Base-by-base conservation (phyloP, 1,140 invertebrate species). In the Drosophila kurseongensis region DNA sequence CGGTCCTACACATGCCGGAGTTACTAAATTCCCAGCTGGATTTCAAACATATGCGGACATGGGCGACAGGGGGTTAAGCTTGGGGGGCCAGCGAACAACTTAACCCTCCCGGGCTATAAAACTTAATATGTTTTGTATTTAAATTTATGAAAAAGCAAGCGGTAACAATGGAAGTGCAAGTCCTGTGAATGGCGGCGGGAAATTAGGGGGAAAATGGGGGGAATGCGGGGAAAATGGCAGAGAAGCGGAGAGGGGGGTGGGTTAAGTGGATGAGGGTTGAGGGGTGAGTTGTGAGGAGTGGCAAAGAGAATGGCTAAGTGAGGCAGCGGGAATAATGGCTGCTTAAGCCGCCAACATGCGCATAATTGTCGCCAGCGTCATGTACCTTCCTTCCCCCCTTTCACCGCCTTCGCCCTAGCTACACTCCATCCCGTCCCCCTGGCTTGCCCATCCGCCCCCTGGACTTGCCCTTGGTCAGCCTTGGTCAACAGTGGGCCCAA, bases 111-210 rank as follows among this genome's bases (percentile, higher is more conserved):
- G 61, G 85, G 83, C 83, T 80, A 88, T 88, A 88, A 88, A 88
- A 88, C 83, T 89, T 88, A 88, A 88, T 88, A 88, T 89, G 83
- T 88, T 88, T 88, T 83, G 83, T 88, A 88, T 88, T 88, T 88
- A 88, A 88, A 88, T 88, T 88, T 88, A 88, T 88, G 84, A 88
- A 88, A 85, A 85, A 78, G 61, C 78, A 74, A 71, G 67, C 67
- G 65, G 67, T 48, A 69, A 71, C 67, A 71, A 71, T 71, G 67
- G 67, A 71, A 71, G 65, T 71, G 65, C 67, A 71, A 71, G 67
- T 57, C 67, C 63, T 48, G 42, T 7, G 7, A 29, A 48, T 36
- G 59, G 50, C 36, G 27, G 47, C 57, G 65, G 44, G 16, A 45
- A 72, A 69, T 40, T 58, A 58, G 29, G 27, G 68, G 12, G 23